phyloP scores from a whole-genome alignment of 2,888 invertebrate species.

The Pteria penguin region DNA sequence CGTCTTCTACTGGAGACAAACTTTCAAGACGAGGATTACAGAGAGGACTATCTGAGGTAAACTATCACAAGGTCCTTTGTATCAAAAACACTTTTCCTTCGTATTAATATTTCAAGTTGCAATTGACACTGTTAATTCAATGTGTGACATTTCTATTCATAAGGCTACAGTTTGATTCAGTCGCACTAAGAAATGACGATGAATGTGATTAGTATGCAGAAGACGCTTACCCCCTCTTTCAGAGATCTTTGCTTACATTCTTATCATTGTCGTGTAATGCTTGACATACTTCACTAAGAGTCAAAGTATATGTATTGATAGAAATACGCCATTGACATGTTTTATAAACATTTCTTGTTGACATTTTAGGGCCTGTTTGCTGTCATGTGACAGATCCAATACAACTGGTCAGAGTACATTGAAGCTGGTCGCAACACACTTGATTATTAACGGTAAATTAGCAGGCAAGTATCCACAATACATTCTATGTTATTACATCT shows the following conservation, averaged over 20 bases:
- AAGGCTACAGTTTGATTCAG: too few species aligned
- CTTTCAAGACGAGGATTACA: slow-evolving; percentile 43
- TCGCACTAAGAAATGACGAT: too few species aligned
- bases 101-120: too few species aligned
- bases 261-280: not conserved
- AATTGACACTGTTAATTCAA: too few species aligned
- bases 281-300: not conserved
- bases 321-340: too few species aligned
- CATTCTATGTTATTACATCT: too few species aligned
- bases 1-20: slow-evolving; percentile 56
- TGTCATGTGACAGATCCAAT: slow-evolving; percentile 21
- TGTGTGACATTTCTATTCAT: too few species aligned
- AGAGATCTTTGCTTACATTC: not conserved
- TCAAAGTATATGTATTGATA: too few species aligned
- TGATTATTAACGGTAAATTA: slow-evolving; percentile 49
- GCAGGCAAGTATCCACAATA: too few species aligned
- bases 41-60: slow-evolving; percentile 52
- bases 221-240: not conserved
- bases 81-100: too few species aligned
- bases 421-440: slow-evolving; percentile 56
- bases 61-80: too few species aligned
- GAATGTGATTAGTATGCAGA: not conserved
- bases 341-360: not conserved
- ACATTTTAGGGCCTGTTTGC: slow-evolving; percentile 22
- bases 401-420: slow-evolving; percentile 43